Base-by-base conservation (phyloP, 2,113 vertebrate species). In the Malaclemys terrapin region DNA sequence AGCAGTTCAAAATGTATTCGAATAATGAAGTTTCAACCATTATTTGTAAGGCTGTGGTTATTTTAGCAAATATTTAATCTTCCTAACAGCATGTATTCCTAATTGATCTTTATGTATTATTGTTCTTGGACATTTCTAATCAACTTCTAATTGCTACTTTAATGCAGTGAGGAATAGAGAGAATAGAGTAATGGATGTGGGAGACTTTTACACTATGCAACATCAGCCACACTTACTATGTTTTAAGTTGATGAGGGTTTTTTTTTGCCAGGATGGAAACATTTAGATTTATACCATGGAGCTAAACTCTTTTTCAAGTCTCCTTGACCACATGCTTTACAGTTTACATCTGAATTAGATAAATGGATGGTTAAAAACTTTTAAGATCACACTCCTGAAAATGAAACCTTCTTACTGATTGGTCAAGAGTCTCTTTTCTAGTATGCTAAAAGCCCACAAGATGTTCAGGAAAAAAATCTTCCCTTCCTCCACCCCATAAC, bases 1-100 rank as follows among this genome's bases (percentile, higher is more conserved):
- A 98, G 95, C 97, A 97, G 95, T 93, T 98, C 96, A 93, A 97
- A 98, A 96, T 3, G 8, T 95, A 97, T 98, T 91, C 96, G 94
- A 97, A 95, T 98, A 98, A 98, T 98, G 97, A 98, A 98, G 96
- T 98, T 97, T 95, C 94, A 98, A 94, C 95, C 97, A 98, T 98
- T 98, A 97, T 95, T 98, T 98, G 97, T 96, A 97, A 98, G 94
- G 95, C 96, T 98, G 96, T 97, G 98, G 94, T 98, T 98, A 97
- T 98, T 98, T 98, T 98, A 97, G 98, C 97, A 98, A 98, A 98
- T 98, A 98, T 98, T 98, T 98, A 98, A 98, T 98, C 97, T 97
- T 97, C 93, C 88, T 91, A 97, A 89, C 97, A 96, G 97, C 97
- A 93, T 96, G 97, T 95, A 95, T 97, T 98, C 97, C 94, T 98